Percentiles rank a stretch among this genome's conserved stretches.
phyloP scores from a whole-genome alignment of 2,113 vertebrate genomes.

The Reinhardtius hippoglossoides region DNA sequence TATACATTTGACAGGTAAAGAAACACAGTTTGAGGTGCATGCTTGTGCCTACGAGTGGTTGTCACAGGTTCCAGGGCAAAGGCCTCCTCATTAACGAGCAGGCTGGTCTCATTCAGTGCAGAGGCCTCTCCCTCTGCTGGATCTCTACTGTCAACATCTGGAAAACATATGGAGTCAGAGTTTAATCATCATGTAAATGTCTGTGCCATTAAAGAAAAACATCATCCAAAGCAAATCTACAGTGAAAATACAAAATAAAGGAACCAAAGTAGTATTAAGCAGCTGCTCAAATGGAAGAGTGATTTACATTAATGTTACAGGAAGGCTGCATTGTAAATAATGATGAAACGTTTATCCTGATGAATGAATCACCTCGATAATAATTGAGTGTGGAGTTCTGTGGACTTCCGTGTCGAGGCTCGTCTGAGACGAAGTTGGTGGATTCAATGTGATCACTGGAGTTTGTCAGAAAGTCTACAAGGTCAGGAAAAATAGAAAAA shows the following conservation, averaged over 20 bases:
- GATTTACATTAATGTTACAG: background rate
- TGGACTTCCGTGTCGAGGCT: conserved; percentile 34
- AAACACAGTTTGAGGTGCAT: background rate
- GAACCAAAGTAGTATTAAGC: too few relatives aligned
- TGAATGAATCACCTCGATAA: conserved; percentile 33
- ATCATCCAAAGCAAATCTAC: background rate
- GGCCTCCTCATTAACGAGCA: conserved; percentile 61
- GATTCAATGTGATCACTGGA: conserved; percentile 44
- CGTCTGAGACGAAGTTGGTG: conserved; percentile 28
- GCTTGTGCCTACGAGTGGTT: conserved; percentile 68
- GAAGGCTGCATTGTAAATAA: background rate
- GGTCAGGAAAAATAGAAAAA: background rate
- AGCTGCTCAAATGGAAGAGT: background rate
- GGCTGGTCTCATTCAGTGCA: conserved; percentile 50
- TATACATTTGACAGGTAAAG: background rate
- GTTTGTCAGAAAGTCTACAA: conserved; percentile 74
- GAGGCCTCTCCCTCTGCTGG: conserved; percentile 7
- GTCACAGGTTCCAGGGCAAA: conserved; percentile 80
- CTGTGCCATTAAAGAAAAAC: background rate
- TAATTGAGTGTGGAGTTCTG: conserved; percentile 7
- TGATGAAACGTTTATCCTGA: background rate
- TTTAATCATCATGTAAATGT: background rate
- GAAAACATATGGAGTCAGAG: conserved; percentile 22
- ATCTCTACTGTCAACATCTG: conserved; percentile 31
- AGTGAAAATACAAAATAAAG: background rate